Evolutionary conservation across 2,113 vertebrate species (phyloP).

Genomic region (Nanger granti): DNA sequence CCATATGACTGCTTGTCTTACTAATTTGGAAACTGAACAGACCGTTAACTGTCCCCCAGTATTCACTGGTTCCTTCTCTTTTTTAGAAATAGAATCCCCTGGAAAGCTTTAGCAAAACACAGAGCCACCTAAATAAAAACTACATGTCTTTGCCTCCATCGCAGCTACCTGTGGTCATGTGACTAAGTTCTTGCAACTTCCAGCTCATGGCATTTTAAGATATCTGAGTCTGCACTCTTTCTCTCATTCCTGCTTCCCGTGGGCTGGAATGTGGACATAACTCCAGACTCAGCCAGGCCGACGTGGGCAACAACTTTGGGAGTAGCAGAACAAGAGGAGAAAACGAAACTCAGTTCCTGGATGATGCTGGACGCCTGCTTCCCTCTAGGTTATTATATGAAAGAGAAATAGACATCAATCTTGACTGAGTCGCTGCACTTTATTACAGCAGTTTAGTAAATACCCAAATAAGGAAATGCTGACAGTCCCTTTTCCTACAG

Average conservation of each 20-base stretch:
- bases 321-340: background rate
- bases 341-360: background rate
- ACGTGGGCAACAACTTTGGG: background rate
- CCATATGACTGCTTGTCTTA: background rate
- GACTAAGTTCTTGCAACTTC: background rate
- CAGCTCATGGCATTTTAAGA: background rate
- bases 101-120: background rate
- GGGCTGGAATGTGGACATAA: background rate
- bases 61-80: background rate
- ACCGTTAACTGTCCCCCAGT: background rate
- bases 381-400: background rate
- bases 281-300: background rate
- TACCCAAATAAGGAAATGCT: background rate
- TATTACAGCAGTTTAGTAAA: conserved; percentile 5
- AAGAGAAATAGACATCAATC: background rate
- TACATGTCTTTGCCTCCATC: background rate
- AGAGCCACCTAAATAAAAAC: background rate
- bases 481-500: background rate
- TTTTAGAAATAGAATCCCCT: background rate
- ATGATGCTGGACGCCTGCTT: background rate
- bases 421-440: background rate
- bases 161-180: background rate
- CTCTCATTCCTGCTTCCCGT: background rate
- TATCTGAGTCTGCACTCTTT: background rate
- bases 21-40: background rate